Conservation (phyloP, 2,888 invertebrate species). For the Parochlus steinenii region DNA sequence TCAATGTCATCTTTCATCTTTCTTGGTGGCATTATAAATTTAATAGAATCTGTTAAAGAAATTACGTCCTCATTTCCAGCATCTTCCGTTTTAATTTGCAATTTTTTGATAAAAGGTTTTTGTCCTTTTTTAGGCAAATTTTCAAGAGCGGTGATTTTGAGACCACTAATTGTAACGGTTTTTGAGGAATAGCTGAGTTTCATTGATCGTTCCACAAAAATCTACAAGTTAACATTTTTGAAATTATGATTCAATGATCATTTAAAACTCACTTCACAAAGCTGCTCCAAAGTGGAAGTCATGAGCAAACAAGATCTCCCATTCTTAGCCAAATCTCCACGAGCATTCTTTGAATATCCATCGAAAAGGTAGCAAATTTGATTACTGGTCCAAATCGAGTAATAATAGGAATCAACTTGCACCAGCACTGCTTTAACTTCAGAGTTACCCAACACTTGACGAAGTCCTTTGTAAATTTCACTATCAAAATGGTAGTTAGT, state of each 20-base stretch:
- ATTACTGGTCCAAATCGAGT: conserved; percentile 45
- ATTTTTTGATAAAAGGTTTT: no score
- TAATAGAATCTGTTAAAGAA: no score
- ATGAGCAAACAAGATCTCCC: conserved; percentile 1
- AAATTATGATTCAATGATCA: no score
- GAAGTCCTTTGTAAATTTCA: conserved; percentile 20
- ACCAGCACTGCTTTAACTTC: conserved; percentile 24
- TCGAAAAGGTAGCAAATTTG: conserved; percentile 48
- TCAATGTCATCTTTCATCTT: no score
- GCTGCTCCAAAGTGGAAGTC: neutral
- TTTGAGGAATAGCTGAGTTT: neutral
- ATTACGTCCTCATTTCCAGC: no score
- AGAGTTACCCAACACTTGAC: no score
- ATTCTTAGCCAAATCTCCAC: conserved; percentile 34
- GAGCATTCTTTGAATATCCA: conserved; percentile 42
- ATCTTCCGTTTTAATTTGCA: no score
- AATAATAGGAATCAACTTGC: conserved; percentile 39
- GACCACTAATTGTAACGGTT: conserved; percentile 2
- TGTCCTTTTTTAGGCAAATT: conserved; percentile 3
- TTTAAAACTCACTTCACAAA: conserved; percentile 3
- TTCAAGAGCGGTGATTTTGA: conserved; percentile 2
- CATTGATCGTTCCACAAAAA: no score
- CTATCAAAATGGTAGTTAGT: conserved; percentile 21
- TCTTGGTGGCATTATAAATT: no score
- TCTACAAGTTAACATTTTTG: no score